These are phyloP conservation scores for Dichetophora obliterata DNA, from an alignment of 2,888 invertebrate species.

Conservation along the genomic window DNA sequence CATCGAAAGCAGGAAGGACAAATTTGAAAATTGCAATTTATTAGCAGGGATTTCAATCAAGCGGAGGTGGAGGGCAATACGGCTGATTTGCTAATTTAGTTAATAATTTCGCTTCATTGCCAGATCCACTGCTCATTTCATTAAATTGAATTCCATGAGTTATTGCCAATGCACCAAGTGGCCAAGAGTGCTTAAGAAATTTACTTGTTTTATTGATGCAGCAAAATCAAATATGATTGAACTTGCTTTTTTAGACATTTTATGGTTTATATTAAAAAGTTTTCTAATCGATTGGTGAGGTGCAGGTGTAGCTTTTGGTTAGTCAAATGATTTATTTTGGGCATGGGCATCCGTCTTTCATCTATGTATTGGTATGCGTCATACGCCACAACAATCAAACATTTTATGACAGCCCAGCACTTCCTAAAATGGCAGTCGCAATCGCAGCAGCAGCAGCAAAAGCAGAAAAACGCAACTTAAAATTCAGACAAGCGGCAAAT, in stretches of 20 bases:
- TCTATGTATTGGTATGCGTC: conserved; percentile 41
- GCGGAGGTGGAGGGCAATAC: not conserved
- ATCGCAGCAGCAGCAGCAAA: not conserved
- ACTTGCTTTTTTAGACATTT: not conserved
- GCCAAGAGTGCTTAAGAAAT: not conserved
- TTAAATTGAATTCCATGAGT: conserved; percentile 50
- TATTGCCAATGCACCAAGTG: conserved; percentile 58
- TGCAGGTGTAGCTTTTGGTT: no score
- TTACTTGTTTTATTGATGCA: not conserved
- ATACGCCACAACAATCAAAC: conserved; percentile 49
- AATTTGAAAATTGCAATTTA: conserved; percentile 34
- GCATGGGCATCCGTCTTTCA: no score
- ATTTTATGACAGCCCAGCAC: conserved; percentile 45
- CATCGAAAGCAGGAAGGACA: not conserved
- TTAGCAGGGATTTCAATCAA: conserved; percentile 14
- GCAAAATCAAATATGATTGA: not conserved
- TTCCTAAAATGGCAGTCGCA: not conserved
- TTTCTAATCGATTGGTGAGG: not conserved
- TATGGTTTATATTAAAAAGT: not conserved
- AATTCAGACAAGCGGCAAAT: conserved; percentile 31
- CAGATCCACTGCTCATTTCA: conserved; percentile 17
- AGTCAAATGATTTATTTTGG: no score
- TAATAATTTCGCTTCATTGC: conserved; percentile 24
- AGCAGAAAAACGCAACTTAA: conserved; percentile 1
- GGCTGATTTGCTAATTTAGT: conserved; percentile 30